A percentile compares a stretch with the other conserved stretches of the same genome.
Evolutionary conservation across 2,113 vertebrate genomes (phyloP).

Genomic region (Sinocyclocheilus anshuiensis): DNA sequence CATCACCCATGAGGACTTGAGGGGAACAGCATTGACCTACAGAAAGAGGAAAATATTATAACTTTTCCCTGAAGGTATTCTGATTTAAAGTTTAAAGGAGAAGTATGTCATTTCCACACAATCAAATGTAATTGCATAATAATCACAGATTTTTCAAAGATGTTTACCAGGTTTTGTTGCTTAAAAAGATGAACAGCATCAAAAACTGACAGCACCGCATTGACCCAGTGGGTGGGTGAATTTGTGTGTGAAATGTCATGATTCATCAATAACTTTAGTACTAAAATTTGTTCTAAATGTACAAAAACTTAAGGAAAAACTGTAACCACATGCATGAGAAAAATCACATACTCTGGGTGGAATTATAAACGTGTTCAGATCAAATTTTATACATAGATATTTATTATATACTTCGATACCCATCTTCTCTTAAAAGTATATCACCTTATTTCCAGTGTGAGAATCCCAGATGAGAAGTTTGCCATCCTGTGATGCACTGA

Average conservation of each 20-base stretch:
- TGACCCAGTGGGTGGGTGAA: too few relatives aligned
- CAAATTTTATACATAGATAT: too few relatives aligned
- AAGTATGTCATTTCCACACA: background rate
- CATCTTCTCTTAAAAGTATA: background rate
- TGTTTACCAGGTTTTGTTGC: background rate
- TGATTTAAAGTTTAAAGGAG: background rate
- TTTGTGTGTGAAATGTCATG: background rate
- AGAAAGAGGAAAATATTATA: background rate
- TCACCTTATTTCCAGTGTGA: conserved; percentile 76
- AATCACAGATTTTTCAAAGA: background rate
- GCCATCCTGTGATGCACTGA: conserved; percentile 81
- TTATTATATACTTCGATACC: too few relatives aligned
- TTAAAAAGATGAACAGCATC: background rate
- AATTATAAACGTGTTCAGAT: too few relatives aligned
- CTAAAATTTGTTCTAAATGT: too few relatives aligned
- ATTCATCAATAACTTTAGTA: background rate
- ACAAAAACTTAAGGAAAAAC: background rate
- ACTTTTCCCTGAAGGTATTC: background rate
- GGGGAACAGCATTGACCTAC: conserved; percentile 75
- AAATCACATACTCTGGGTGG: background rate
- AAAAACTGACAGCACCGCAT: background rate
- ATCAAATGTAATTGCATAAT: background rate
- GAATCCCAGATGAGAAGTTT: conserved; percentile 79
- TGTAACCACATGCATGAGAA: background rate
- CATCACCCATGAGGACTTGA: conserved; percentile 83